Conservation (phyloP, 1,140 invertebrate genomes). For the Tetranychus cinnabarinus region DNA sequence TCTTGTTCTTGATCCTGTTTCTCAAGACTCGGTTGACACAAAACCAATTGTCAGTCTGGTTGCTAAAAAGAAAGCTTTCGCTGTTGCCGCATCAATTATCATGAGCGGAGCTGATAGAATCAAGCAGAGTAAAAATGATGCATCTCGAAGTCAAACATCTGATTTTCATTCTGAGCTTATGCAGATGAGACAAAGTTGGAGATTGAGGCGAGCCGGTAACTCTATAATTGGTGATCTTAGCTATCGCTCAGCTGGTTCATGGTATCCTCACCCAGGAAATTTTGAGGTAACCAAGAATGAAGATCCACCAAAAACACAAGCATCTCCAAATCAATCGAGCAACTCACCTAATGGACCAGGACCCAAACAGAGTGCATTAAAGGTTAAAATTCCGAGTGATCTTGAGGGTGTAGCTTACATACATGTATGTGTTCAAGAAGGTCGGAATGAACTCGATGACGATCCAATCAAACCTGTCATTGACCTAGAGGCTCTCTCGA, state of each 20-base stretch:
- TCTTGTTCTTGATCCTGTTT: constrained; percentile 75
- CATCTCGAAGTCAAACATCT: constrained; percentile 33
- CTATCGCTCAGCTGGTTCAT: constrained; percentile 62
- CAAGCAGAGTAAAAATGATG: constrained; percentile 48
- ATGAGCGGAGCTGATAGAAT: constrained; percentile 61
- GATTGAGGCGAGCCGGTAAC: constrained; percentile 80
- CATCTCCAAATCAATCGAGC: background rate
- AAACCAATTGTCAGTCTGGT: constrained; percentile 68
- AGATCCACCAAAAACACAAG: background rate
- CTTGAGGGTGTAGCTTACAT: constrained; percentile 86
- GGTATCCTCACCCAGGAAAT: constrained; percentile 71
- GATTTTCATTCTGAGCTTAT: constrained; percentile 85
- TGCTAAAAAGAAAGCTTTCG: constrained; percentile 70
- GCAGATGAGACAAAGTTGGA: constrained; percentile 71
- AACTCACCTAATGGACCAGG: constrained; percentile 26
- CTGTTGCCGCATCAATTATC: constrained; percentile 53
- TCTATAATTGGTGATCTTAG: constrained; percentile 87
- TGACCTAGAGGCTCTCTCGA: constrained; percentile 23
- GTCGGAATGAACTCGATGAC: constrained; percentile 24
- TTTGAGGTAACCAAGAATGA: constrained; percentile 91
- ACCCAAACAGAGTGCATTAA: constrained; percentile 38
- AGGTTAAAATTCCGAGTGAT: constrained; percentile 74
- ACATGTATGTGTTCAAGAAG: constrained; percentile 76
- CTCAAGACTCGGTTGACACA: constrained; percentile 48
- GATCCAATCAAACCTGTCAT: constrained; percentile 22